phyloP scores from a whole-genome alignment of 2,113 vertebrate genomes.

The Epinephelus fuscoguttatus region DNA sequence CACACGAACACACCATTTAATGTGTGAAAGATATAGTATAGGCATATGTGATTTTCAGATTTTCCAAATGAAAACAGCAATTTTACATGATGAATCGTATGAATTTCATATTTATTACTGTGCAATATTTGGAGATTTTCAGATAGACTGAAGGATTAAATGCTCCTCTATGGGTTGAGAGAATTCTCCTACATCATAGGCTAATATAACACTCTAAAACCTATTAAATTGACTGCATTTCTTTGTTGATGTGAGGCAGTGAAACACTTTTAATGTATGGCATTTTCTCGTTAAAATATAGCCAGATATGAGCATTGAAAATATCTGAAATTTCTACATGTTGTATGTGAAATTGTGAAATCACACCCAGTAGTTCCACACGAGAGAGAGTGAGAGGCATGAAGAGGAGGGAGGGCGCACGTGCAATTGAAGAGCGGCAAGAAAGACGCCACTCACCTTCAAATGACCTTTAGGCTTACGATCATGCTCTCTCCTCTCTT shows the following conservation, averaged over 20 bases:
- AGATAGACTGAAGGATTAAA: not conserved
- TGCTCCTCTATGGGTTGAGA: too few relatives aligned
- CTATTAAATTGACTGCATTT: not conserved
- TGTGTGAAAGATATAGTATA: not conserved
- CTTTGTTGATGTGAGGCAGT: not conserved
- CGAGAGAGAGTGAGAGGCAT: slow-evolving; percentile 14
- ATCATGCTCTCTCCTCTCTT: slow-evolving; percentile 38
- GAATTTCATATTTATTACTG: not conserved
- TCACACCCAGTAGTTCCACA: not conserved
- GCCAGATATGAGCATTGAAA: not conserved
- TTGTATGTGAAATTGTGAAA: not conserved
- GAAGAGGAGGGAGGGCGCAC: slow-evolving; percentile 14
- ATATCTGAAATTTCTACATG: not conserved
- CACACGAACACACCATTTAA: not conserved
- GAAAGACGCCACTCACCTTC: slow-evolving; percentile 72
- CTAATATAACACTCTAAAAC: not conserved
- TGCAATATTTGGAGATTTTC: not conserved
- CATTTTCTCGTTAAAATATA: not conserved
- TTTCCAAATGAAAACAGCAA: not conserved
- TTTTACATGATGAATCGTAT: not conserved
- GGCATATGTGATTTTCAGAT: not conserved
- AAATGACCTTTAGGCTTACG: slow-evolving; percentile 77
- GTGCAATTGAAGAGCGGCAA: slow-evolving; percentile 29
- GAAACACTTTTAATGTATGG: not conserved
- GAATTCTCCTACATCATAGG: not conserved